Conservation (phyloP, 1,140 invertebrate species). For the Riptortus pedestris region DNA sequence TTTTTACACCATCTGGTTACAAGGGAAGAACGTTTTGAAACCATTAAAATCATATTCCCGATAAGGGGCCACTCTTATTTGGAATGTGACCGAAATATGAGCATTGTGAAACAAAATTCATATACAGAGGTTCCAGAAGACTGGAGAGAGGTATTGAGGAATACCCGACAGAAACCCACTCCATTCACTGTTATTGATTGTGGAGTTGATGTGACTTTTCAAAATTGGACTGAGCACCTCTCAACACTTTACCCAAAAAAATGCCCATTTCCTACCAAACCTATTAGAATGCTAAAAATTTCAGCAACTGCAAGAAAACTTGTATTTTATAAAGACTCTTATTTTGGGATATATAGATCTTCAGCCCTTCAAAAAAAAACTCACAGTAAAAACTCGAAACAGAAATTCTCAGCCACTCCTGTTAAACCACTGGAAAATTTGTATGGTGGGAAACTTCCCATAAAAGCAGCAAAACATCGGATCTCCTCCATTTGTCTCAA, state of each 20-base stretch:
- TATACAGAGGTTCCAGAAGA: neutral
- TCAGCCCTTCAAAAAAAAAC: neutral
- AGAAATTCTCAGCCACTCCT: neutral
- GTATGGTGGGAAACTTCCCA: too few species aligned
- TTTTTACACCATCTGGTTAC: neutral
- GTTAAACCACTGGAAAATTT: neutral
- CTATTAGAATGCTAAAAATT: neutral
- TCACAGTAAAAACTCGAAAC: neutral
- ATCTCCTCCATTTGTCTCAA: neutral
- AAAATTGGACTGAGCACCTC: neutral
- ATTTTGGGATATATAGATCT: neutral
- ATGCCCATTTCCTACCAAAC: neutral
- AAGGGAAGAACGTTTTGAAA: slow-evolving; percentile 22
- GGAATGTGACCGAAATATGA: slow-evolving; percentile 32
- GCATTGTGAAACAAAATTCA: slow-evolving; percentile 24
- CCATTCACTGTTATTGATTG: neutral
- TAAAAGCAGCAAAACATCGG: neutral
- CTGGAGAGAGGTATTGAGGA: neutral
- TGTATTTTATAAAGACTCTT: neutral
- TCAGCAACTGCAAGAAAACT: neutral
- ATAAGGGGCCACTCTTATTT: slow-evolving; percentile 32
- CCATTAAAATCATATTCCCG: slow-evolving; percentile 31
- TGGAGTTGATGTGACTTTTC: neutral
- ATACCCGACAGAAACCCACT: neutral
- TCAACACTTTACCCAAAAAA: neutral